Conservation (phyloP, 2,888 invertebrate genomes). For the Nomada fabriciana region DNA sequence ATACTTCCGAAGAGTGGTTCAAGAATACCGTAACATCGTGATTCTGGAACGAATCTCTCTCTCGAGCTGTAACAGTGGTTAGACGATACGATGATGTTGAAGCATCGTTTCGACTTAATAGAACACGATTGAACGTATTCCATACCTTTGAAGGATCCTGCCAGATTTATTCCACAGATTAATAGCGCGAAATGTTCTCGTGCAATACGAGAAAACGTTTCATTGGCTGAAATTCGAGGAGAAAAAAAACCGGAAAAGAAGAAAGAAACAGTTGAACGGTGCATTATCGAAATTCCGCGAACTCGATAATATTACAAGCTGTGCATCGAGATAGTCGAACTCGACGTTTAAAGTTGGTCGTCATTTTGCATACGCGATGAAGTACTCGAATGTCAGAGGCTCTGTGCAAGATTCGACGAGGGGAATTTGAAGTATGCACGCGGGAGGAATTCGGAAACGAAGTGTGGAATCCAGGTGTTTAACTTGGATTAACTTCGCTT, state of each 20-base stretch:
- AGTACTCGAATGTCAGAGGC: background rate
- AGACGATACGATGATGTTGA: background rate
- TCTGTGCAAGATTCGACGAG: background rate
- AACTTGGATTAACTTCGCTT: background rate
- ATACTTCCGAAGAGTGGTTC: slow-evolving; percentile 6
- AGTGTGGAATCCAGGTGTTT: background rate
- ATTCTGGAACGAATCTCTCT: slow-evolving; percentile 10
- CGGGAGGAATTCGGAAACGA: background rate
- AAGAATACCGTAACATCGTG: slow-evolving; percentile 25
- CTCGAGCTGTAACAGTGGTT: background rate
- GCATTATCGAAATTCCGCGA: slow-evolving; percentile 11
- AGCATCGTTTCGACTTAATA: slow-evolving; percentile 11
- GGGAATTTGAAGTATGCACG: background rate
- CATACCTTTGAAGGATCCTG: background rate
- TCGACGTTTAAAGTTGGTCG: background rate
- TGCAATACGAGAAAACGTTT: background rate
- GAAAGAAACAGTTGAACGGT: background rate
- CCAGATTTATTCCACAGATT: slow-evolving; percentile 13
- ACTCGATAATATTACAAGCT: background rate
- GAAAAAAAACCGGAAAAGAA: no score
- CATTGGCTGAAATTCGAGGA: background rate
- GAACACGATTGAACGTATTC: slow-evolving; percentile 9
- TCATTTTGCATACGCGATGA: background rate
- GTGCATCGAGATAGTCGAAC: background rate
- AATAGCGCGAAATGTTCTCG: background rate